Conservation (phyloP, 2,797 vertebrate species). For the Fistularia commersonii region DNA sequence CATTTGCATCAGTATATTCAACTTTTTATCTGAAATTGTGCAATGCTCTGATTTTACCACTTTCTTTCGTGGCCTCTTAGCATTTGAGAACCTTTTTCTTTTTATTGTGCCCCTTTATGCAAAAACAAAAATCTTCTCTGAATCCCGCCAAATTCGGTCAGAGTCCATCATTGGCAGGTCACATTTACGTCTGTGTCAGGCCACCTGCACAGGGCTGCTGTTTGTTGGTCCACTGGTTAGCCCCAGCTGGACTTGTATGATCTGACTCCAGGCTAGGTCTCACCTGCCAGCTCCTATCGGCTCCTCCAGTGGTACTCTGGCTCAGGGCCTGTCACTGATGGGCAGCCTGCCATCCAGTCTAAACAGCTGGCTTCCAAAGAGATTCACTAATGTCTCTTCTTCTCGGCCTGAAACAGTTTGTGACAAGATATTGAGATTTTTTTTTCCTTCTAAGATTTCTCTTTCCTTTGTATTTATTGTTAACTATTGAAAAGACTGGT, state of each 20-base stretch:
- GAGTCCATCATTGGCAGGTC: conserved; percentile 64
- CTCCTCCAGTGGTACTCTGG: conserved; percentile 53
- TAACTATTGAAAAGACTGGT: conserved; percentile 17
- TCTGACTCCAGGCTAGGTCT: conserved; percentile 77
- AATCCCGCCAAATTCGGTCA: conserved; percentile 45
- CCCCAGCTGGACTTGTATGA: conserved; percentile 71
- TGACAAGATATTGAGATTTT: conserved; percentile 58
- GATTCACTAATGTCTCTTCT: conserved; percentile 49
- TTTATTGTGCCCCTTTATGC: conserved; percentile 20
- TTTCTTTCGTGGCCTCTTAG: conserved; percentile 16
- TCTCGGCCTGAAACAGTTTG: conserved; percentile 51
- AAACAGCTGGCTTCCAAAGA: conserved; percentile 67
- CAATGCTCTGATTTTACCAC: not conserved
- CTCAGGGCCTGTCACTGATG: conserved; percentile 70
- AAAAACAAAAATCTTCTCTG: conserved; percentile 54
- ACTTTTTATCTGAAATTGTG: too few relatives aligned
- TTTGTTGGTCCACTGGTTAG: conserved; percentile 56
- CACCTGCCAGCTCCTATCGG: conserved; percentile 79
- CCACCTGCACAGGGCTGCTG: conserved; percentile 63
- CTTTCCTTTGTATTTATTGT: conserved; percentile 30
- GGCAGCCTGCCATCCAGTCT: conserved; percentile 63
- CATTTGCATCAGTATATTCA: too few relatives aligned
- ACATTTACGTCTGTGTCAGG: conserved; percentile 63
- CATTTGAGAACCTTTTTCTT: conserved; percentile 19
- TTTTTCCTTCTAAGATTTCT: conserved; percentile 45